Base-by-base conservation (phyloP, 2,113 vertebrate genomes). In the Grallaria varia region DNA sequence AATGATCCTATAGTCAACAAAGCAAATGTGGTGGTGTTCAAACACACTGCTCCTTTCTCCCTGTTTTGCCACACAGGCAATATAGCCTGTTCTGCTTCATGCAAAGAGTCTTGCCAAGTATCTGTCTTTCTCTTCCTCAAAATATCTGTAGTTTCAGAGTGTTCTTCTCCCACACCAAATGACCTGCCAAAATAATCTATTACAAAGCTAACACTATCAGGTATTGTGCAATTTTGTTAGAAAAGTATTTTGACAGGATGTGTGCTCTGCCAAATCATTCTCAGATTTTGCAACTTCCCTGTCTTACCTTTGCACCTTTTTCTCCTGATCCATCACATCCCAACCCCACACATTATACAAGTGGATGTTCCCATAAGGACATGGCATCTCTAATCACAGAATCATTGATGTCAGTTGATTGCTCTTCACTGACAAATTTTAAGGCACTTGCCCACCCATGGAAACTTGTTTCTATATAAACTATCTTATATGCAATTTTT, bases 181-280 rank as follows among this genome's bases (percentile, higher is more conserved):
- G 44, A 81, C 52, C 72, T 96, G 94, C 72, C 90, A 93, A 92
- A 96, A 95, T 79, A 86, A 94, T 89, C 73, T 90, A 69, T 56
- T 93, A 87, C 80, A 87, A 91, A 64, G 24, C n/a, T 59, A 95
- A 96, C 58, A 62, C 79, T 85, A 68, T 44, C 42, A 81, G 44
- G 60, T 88, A 80, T 31, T 56, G 30, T 58, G 45, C 55, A 53
- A 58, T 52, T 86, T 95, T 31, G 62, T 91, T 47, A 87, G 23
- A 90, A 83, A 63, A 90, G 28, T 53, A 80, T 84, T 92, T 91
- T 91, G 74, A 93, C 39, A 94, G 68, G 27, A 87, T 55, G 12
- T 74, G 12, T 73, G 53, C 31, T 84, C 59, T 77, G 64, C 39
- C 14, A 28, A 84, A 76, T 87, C 42, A 37, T 82, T 79, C 44